Conservation (phyloP, 1,140 invertebrate species). For the Octopus bimaculoides region DNA sequence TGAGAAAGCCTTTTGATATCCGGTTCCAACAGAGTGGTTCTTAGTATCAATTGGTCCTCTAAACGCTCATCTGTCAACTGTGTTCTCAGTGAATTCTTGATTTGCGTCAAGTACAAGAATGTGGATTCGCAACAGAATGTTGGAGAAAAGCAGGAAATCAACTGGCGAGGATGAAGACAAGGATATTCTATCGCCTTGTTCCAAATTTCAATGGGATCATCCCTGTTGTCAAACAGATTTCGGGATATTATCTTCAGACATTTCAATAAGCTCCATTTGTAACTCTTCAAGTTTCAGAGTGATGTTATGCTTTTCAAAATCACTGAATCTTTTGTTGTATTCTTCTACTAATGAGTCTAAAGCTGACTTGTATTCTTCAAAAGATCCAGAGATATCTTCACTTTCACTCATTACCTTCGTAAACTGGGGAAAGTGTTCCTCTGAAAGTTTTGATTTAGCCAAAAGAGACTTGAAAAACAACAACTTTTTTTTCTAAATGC, state of each 20-base stretch:
- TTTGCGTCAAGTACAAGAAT: background rate
- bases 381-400: background rate
- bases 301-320: background rate
- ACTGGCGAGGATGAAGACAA: background rate
- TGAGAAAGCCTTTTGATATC: too few relatives aligned
- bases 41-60: too few relatives aligned
- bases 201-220: background rate
- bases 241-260: too few relatives aligned
- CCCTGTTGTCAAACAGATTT: background rate
- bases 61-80: too few relatives aligned
- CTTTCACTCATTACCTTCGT: background rate
- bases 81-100: background rate
- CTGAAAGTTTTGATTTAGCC: background rate
- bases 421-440: background rate
- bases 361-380: background rate
- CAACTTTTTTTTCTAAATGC: background rate
- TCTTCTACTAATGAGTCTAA: background rate
- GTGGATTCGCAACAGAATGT: background rate
- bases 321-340: background rate
- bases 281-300: background rate
- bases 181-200: background rate
- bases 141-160: background rate
- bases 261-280: background rate
- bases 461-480: background rate
- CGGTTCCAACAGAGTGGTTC: too few relatives aligned